Conservation (phyloP, 1,140 invertebrate species). For the Drosophila biarmipes region DNA sequence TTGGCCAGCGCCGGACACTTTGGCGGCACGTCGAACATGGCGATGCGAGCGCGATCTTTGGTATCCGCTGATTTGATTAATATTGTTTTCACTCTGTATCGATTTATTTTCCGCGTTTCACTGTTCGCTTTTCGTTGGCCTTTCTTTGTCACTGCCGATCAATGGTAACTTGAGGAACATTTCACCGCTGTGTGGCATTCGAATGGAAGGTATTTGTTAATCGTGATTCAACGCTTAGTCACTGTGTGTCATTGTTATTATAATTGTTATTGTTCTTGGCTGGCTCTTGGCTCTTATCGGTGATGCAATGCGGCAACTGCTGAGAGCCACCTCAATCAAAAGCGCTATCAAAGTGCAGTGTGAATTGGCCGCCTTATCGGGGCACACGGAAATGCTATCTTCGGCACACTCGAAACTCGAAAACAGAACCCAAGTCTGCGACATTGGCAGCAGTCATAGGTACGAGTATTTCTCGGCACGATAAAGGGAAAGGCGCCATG, state of each 20-base stretch:
- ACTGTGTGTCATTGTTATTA: conserved; percentile 10
- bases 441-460: neutral
- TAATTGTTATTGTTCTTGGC: conserved; percentile 17
- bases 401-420: neutral
- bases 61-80: conserved; percentile 24
- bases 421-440: conserved; percentile 3
- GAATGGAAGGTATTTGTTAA: conserved; percentile 4
- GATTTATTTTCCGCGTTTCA: conserved; percentile 10
- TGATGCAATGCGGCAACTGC: conserved; percentile 50
- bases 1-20: conserved; percentile 88
- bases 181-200: conserved; percentile 28
- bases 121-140: conserved; percentile 11
- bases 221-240: conserved; percentile 30
- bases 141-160: conserved; percentile 9
- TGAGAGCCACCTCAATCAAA: conserved; percentile 27
- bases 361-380: conserved; percentile 27
- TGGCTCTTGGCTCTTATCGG: conserved; percentile 42
- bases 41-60: conserved; percentile 10
- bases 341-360: conserved; percentile 50
- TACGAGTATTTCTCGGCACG: neutral
- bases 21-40: conserved; percentile 84
- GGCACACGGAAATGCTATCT: conserved; percentile 26
- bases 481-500: neutral
- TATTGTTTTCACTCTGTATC: conserved; percentile 12
- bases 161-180: conserved; percentile 39